Conservation (phyloP, 2,797 vertebrate species). For the Manis javanica region DNA sequence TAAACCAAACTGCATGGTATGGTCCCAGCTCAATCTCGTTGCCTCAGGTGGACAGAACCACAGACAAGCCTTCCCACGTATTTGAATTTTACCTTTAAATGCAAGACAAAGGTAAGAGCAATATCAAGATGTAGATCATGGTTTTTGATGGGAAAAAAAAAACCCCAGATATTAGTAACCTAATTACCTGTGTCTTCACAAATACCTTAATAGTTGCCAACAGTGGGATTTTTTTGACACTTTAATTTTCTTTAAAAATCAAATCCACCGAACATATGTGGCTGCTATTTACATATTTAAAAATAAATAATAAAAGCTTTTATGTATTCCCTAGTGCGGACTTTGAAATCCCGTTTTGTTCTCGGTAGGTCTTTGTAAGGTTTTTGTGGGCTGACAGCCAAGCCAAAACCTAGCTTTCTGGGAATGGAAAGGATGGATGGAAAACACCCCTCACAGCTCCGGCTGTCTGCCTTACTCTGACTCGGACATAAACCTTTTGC, state of each 20-base stretch:
- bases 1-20: not conserved
- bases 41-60: not conserved
- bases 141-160: not conserved
- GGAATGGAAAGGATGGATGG: not conserved
- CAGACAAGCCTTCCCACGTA: not conserved
- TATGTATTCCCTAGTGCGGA: not conserved
- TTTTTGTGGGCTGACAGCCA: constrained; percentile 46
- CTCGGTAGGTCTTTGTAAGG: constrained; percentile 65
- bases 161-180: not conserved
- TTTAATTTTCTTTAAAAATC: constrained; percentile 45
- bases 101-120: not conserved
- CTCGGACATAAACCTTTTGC: constrained; percentile 7
- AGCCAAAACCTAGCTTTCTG: constrained; percentile 35
- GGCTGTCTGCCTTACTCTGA: not conserved
- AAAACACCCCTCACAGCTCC: not conserved
- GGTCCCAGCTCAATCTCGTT: not conserved
- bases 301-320: constrained; percentile 1
- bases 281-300: constrained; percentile 56
- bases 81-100: not conserved
- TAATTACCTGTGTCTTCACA: constrained; percentile 51
- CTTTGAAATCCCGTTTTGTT: constrained; percentile 68
- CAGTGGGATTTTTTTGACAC: not conserved
- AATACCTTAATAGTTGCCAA: not conserved
- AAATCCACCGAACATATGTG: not conserved
- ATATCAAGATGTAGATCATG: not conserved